Base-by-base conservation (phyloP, 2,113 vertebrate species). In the Daphoenositta chrysoptera region DNA sequence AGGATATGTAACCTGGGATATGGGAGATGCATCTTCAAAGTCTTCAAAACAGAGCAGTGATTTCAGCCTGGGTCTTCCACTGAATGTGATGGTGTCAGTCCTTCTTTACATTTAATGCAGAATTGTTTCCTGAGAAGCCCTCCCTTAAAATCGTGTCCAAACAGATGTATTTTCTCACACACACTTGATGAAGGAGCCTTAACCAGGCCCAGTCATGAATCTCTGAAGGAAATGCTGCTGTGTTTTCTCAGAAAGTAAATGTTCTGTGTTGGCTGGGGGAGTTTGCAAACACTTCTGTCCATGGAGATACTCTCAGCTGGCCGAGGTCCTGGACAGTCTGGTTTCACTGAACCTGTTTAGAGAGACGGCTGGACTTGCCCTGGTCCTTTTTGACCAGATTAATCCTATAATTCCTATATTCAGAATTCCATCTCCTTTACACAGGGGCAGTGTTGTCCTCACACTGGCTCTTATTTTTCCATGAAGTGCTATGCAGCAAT, bases 131-230 rank as follows among this genome's bases (percentile, higher is more conserved):
- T 19, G 15, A 69, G 35, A 66, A 85, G 18, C 6, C 5, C 11
- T 64, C 39, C 15, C 48, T 9, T 87, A 48, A 73, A 57, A 28
- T 44, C 28, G 48, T 65, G 28, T 56, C 21, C 13, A 60, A 72
- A 40, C 0, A 3, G 48, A 40, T 1, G 0, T 30, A 19, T 69
- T 70, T 80, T 73, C 31, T 65, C 15, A 18, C 13, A 9, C 16
- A 28, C 22, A 27, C 14, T 14, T 76, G 61, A 57, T 82, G 53
- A 75, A 79, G 24, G 20, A 72, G 21, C 35, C 15, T 24, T 73
- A 58, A 35, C 7, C 18, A 51, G 37, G 6, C 31, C 15, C 27
- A 11, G 10, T 11, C 40, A 37, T 33, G 22, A 69, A 64, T 65
- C 12, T 8, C 53, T 64, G 11, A 19, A n/a, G 70, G 68, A 76